phyloP scores from a whole-genome alignment of 2,113 vertebrate species.

The Erythrolamprus reginae region DNA sequence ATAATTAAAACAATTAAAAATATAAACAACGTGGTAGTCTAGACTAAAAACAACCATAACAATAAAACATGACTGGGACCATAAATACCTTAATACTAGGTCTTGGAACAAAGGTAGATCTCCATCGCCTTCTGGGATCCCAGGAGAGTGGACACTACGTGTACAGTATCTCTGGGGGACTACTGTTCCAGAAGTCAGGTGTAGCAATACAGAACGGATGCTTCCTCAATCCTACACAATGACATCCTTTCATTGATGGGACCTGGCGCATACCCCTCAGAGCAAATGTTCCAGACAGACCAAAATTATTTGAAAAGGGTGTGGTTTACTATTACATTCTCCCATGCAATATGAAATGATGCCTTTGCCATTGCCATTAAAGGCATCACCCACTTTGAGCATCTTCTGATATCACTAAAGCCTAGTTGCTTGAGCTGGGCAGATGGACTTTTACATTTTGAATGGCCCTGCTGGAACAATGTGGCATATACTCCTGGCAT shows the following conservation, averaged over 20 bases:
- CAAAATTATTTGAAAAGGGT: neutral
- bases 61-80: neutral
- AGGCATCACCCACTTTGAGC: neutral
- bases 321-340: neutral
- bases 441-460: neutral
- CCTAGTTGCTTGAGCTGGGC: neutral
- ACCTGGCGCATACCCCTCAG: neutral
- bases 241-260: neutral
- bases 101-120: neutral
- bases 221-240: neutral
- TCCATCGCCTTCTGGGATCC: neutral
- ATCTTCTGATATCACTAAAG: neutral
- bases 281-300: neutral
- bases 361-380: neutral
- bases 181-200: neutral
- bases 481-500: neutral
- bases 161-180: neutral
- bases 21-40: neutral
- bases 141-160: neutral
- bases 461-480: neutral
- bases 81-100: neutral
- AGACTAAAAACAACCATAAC: neutral
- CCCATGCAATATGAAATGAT: neutral
- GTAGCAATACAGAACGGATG: neutral
- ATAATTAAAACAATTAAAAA: neutral